Evolutionary conservation across 1,140 invertebrate genomes (phyloP), one percentile per base, ranked within the genome.

Genomic region (Dreissena rostriformis): DNA sequence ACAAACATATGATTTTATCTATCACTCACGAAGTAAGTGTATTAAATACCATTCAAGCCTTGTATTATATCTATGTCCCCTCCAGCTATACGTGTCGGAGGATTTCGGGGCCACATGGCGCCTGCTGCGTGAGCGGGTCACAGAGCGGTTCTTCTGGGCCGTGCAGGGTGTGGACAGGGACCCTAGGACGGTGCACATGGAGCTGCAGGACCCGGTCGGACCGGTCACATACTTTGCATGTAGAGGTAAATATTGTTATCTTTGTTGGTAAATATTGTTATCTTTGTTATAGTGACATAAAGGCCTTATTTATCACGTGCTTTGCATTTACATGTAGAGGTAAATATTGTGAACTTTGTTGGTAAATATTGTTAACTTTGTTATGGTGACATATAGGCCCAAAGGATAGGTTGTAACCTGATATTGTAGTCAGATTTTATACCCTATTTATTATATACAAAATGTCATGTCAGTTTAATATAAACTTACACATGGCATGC

Each of bases 31-130:
- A 28, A 28, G 24, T 24, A 70, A 70, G 39, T 5, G 61, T 39
- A 39, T 39, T 39, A 70, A 4, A 7, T n/a, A 70, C 14, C 24
- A 29, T 7, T 70, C n/a, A 22, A 14, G 28, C 22, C 12, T 22
- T 11, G 11, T 17, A 6, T 17, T 29, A 2, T 70, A 4, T 63
- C 19, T 63, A 28, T 70, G 17, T 28, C 14, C 29, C 39, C 83
- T 86, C 78, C 90, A 97, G 96, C 92, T 97, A 15, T 97, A 96
- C 94, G 91, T 96, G 61, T 96, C 96, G 4, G 92, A 94, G 84
- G 95, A 97, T 93, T 96, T 96, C 89, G 97, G 97, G 1, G 91
- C 94, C 84, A 95, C 94, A 0, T 98, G 96, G 95, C 93, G 92
- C 15, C 70, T 95, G 53, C 94, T 96, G 65, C 95, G 96, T 84